Conservation (phyloP, 92 coral and sea anemone genomes). For the Zoanthus sansibaricus region DNA sequence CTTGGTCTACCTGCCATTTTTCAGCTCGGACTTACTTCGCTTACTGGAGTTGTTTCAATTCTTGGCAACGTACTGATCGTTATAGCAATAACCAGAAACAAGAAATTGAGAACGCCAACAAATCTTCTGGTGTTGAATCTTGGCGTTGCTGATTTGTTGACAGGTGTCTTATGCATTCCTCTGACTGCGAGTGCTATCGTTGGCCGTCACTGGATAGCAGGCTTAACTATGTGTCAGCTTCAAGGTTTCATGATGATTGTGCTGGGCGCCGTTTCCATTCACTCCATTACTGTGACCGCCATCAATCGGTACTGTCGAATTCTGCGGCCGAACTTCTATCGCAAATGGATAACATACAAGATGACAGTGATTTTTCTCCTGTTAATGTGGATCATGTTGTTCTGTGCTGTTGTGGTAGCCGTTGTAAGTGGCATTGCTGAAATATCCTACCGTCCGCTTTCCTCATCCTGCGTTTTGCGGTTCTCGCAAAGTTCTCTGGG, state of each 20-base stretch:
- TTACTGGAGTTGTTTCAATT: not conserved
- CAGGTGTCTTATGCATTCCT: constrained; percentile 13
- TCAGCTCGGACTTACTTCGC: not conserved
- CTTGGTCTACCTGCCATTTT: not conserved
- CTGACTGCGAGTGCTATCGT: constrained; percentile 18
- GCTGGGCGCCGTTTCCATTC: constrained; percentile 27
- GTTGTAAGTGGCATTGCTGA: constrained; percentile 8
- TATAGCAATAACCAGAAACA: constrained; percentile 22
- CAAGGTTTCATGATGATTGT: constrained; percentile 30
- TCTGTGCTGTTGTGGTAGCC: not conserved
- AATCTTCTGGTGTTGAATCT: constrained; percentile 21
- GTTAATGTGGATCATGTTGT: constrained; percentile 19
- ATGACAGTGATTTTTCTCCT: constrained; percentile 6
- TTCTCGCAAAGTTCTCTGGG: constrained; percentile 12
- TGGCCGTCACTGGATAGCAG: constrained; percentile 22
- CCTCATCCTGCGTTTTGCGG: constrained; percentile 18
- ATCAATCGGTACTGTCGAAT: constrained; percentile 30
- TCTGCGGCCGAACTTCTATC: constrained; percentile 16
- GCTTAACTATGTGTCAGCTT: not conserved
- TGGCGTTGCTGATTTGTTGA: constrained; percentile 16
- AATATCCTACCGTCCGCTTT: not conserved
- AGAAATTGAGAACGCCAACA: constrained; percentile 34
- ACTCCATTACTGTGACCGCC: constrained; percentile 23
- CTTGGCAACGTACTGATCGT: constrained; percentile 17
- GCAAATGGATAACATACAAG: constrained; percentile 32